Evolutionary conservation across 1,140 invertebrate species (phyloP).

Genomic region (Gryllus bimaculatus): DNA sequence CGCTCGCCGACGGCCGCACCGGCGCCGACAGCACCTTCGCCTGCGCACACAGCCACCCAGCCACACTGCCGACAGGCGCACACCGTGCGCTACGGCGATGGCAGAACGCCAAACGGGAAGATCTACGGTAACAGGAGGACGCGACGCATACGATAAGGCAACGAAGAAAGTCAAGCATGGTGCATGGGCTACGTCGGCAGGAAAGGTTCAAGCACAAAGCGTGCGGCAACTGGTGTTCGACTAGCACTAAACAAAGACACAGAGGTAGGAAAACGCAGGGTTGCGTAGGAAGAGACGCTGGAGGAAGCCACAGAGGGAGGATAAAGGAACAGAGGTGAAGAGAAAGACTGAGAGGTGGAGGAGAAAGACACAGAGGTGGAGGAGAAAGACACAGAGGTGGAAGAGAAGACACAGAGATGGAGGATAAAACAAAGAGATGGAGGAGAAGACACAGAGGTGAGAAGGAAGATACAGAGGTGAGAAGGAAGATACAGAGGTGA

Average conservation of each 20-base stretch:
- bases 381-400: not conserved
- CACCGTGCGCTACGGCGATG: too few relatives aligned
- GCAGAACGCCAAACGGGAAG: too few relatives aligned
- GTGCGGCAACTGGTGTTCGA: too few relatives aligned
- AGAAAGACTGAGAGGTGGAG: not conserved
- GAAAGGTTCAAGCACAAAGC: too few relatives aligned
- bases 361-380: not conserved
- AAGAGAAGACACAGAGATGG: not conserved
- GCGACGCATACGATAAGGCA: too few relatives aligned
- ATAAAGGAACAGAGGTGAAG: not conserved
- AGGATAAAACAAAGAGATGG: not conserved
- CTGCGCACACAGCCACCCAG: too few relatives aligned
- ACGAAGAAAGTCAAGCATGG: too few relatives aligned
- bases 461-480: not conserved
- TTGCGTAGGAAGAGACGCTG: too few relatives aligned
- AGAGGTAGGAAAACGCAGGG: not conserved
- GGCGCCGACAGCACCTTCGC: not conserved
- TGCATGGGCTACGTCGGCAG: too few relatives aligned
- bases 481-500: not conserved
- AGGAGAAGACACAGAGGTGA: not conserved
- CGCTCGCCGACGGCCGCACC: not conserved
- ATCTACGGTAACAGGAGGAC: too few relatives aligned
- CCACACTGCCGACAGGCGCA: too few relatives aligned
- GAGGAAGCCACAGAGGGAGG: not conserved
- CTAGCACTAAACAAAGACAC: not conserved